Percentiles rank a stretch among this genome's conserved stretches.
These are phyloP conservation scores for Eupithecia subumbrata DNA, from an alignment of 2,888 invertebrate species.

Conservation along the genomic window DNA sequence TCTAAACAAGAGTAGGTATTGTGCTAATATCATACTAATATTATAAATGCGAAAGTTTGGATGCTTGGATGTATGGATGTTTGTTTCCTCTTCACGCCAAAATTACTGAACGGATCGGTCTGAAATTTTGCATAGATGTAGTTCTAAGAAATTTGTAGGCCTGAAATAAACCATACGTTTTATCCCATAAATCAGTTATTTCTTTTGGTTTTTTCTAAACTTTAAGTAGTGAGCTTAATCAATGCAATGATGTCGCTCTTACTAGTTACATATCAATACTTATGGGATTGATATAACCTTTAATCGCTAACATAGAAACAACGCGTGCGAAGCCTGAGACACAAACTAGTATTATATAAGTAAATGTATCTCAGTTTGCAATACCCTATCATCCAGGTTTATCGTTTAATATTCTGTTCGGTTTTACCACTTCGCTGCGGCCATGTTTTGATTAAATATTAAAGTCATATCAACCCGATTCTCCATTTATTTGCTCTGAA, in stretches of 20 bases:
- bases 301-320: background rate
- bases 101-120: too few species aligned
- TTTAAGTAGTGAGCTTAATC: too few species aligned
- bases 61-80: background rate
- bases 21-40: background rate
- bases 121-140: too few species aligned
- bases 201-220: too few species aligned
- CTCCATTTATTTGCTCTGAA: background rate
- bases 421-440: constrained; percentile 6
- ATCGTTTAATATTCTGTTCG: constrained; percentile 2
- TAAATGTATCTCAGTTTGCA: background rate
- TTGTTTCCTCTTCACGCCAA: background rate
- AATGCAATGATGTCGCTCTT: too few species aligned
- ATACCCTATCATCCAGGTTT: background rate
- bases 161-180: too few species aligned
- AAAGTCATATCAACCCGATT: background rate
- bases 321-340: background rate
- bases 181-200: background rate
- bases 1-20: background rate
- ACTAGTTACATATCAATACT: too few species aligned
- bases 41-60: background rate
- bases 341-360: background rate
- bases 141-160: too few species aligned
- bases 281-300: background rate
- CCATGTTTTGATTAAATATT: constrained; percentile 8